Conservation (phyloP, 2,797 vertebrate genomes). For the Dendrocincla fuliginosa region DNA sequence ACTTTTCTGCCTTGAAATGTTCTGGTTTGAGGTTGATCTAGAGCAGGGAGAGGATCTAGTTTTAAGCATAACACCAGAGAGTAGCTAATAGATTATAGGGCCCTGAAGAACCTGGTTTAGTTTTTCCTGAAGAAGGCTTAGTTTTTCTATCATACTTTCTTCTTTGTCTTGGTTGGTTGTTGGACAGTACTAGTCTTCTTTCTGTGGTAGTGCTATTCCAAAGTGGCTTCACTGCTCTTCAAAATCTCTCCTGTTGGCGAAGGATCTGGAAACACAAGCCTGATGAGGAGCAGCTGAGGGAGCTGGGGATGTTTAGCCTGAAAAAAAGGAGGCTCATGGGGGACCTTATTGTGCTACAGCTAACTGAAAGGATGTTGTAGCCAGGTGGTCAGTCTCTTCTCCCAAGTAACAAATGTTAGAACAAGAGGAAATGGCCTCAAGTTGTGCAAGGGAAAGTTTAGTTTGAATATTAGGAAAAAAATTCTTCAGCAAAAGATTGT, state of each 20-base stretch:
- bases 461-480: neutral
- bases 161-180: neutral
- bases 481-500: neutral
- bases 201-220: neutral
- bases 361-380: neutral
- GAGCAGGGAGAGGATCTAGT: neutral
- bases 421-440: neutral
- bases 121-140: neutral
- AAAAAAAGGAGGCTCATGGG: neutral
- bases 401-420: neutral
- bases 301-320: neutral
- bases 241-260: neutral
- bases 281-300: neutral
- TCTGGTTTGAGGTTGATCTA: neutral
- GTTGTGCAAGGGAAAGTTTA: neutral
- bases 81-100: neutral
- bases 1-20: neutral
- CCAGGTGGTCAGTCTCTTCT: fast-evolving
- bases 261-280: neutral
- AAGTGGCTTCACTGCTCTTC: neutral
- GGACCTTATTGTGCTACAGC: neutral
- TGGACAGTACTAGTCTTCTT: neutral
- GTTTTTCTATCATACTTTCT: neutral
- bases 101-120: neutral
- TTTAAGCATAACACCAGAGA: neutral